Evolutionary conservation across 2,888 invertebrate genomes (phyloP), one percentile per base, ranked within the genome.

Genomic region (Xestia ashworthii): DNA sequence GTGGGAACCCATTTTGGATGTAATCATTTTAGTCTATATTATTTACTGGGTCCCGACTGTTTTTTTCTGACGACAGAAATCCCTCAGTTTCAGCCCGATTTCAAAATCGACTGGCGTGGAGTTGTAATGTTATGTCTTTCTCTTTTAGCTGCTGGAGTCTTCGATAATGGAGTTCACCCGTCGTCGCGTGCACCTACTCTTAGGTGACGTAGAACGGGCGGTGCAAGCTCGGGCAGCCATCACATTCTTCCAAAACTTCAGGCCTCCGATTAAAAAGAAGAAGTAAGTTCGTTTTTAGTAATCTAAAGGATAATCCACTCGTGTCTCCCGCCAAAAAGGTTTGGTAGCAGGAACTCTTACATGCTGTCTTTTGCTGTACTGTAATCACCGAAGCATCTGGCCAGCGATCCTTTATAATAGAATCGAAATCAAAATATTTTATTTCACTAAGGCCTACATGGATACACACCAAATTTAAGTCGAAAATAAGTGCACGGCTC

Each of bases 161-260:
- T 92, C 92, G 0, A 90, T 96, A 46, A 90, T 92, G 83, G 95
- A 95, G 88, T 96, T 96, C 67, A 91, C 95, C 0, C 92, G 96
- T 2, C 92, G 95, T 14, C 94, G 94, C 25, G 93, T 96, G 9
- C 93, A 95, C 80, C 60, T 90, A 3, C 89, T 96, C 0, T 88
- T 96, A 25, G 90, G 89, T 5, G 92, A 95, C 48, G 91, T 96
- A 22, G 95, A 96, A 82, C 89, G 91, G 0, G 88, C 89, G 72
- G 94, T 95, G 19, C 90, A 87, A 22, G 71, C 87, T 1, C 90
- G 90, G 6, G 94, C 96, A 0, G 88, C 93, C 0, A 19, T 79
- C 5, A 81, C 94, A 2, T 96, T 95, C 92, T 95, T 96, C 92
- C 89, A 91, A 71, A 91, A 92, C 88, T 92, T 88, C 65, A 86